Conservation (phyloP, 2,113 vertebrate species). For the Gymnobelideus leadbeateri region DNA sequence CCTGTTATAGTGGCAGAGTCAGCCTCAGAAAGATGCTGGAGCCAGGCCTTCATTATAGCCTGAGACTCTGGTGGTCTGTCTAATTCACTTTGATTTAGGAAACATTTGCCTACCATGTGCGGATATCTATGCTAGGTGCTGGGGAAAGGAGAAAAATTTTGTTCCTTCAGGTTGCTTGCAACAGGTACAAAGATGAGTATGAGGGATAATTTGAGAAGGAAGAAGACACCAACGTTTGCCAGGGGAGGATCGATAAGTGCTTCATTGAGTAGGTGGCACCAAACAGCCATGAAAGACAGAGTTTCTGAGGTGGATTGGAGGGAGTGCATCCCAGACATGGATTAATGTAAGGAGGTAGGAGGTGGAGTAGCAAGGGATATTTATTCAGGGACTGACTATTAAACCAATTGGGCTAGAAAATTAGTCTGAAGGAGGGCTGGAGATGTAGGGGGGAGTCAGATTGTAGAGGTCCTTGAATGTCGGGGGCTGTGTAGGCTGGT, state of each 20-base stretch:
- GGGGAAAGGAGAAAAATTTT: neutral
- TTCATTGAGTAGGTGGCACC: neutral
- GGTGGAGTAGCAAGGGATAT: neutral
- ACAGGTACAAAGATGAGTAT: neutral
- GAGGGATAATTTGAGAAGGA: neutral
- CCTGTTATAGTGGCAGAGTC: neutral
- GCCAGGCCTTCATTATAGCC: neutral
- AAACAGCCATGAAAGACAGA: neutral
- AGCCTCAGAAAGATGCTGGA: neutral
- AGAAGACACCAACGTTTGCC: neutral
- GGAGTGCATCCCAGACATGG: neutral
- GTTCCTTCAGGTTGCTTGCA: neutral
- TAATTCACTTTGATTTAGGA: neutral
- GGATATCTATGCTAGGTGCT: neutral
- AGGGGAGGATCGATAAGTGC: neutral
- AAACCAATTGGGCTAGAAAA: neutral
- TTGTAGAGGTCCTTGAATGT: neutral
- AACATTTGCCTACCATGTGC: neutral
- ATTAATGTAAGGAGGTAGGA: neutral
- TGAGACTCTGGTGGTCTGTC: neutral
- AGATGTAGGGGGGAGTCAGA: neutral
- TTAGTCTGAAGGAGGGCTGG: neutral
- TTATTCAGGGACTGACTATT: neutral
- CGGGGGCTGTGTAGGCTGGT: neutral
- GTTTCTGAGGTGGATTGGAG: neutral